Conservation (phyloP, 2,113 vertebrate genomes). For the Chaenocephalus aceratus region DNA sequence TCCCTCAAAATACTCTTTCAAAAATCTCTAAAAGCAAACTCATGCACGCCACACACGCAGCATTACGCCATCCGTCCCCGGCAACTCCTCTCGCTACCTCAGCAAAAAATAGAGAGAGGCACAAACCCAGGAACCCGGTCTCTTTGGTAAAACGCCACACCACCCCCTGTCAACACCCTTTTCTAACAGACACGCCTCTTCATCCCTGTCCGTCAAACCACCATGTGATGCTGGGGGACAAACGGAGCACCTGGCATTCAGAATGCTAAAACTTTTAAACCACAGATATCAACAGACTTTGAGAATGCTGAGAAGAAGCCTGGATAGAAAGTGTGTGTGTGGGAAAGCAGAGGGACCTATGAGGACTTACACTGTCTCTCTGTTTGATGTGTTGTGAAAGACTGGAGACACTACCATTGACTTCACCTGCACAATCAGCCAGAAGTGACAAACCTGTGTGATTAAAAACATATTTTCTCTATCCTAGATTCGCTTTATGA, state of each 20-base stretch:
- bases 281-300: constrained; percentile 45
- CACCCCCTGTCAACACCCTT: constrained; percentile 9
- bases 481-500: constrained; percentile 2
- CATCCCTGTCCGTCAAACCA: constrained; percentile 27
- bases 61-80: constrained; percentile 39
- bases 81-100: constrained; percentile 79
- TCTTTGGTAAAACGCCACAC: constrained; percentile 48
- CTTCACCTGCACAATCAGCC: constrained; percentile 74
- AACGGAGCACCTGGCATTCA: constrained; percentile 30
- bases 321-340: constrained; percentile 18
- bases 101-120: constrained; percentile 73
- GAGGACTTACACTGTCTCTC: constrained; percentile 50
- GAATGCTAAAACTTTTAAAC: constrained; percentile 60
- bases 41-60: constrained; percentile 34
- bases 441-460: constrained; percentile 25
- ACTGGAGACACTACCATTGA: constrained; percentile 21
- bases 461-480: neutral
- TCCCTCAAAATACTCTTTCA: constrained; percentile 33
- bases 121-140: constrained; percentile 46
- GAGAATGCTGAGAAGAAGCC: constrained; percentile 32
- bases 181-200: constrained; percentile 2
- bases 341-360: constrained; percentile 24
- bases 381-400: constrained; percentile 40
- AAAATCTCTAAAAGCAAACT: constrained; percentile 27
- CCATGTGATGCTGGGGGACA: constrained; percentile 27